A percentile compares a stretch with the other conserved stretches of the same genome.
Conservation (phyloP, 2,797 vertebrate genomes). For the Paedocypris micromegethes region DNA sequence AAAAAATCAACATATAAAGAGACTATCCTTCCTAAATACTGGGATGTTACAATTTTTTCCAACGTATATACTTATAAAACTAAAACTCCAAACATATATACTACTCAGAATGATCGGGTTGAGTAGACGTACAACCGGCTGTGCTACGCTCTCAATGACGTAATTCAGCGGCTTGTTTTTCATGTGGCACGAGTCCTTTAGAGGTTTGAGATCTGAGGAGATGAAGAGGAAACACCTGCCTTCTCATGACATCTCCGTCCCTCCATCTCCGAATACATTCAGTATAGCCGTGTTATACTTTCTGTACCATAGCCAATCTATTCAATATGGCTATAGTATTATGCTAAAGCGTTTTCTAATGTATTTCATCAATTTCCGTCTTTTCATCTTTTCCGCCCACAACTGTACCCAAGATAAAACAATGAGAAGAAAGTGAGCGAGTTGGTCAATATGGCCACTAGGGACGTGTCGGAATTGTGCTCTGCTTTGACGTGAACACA, state of each 20-base stretch:
- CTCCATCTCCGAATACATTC: no score
- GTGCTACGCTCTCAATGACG: not conserved
- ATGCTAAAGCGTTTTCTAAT: no score
- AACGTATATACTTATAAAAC: not conserved
- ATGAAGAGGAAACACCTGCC: not conserved
- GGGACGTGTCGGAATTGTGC: no score
- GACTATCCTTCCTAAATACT: conserved; percentile 18
- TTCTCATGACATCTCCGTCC: conserved; percentile 2
- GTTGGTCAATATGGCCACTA: no score
- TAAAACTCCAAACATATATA: no score
- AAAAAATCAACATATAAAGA: conserved; percentile 17
- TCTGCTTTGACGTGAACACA: no score
- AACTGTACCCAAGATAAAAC: no score
- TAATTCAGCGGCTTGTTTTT: conserved; percentile 8
- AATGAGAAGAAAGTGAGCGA: no score
- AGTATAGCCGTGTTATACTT: not conserved
- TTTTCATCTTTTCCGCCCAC: no score
- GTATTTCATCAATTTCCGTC: no score
- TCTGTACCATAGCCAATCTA: no score
- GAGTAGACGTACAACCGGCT: not conserved
- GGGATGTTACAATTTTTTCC: conserved; percentile 12
- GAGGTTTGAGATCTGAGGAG: conserved; percentile 12
- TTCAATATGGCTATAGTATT: no score
- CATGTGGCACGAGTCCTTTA: conserved; percentile 6
- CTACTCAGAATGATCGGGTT: conserved; percentile 9